Evolutionary conservation across 2,888 invertebrate genomes (phyloP), one percentile per base, ranked within the genome.

Genomic region (Parnassius apollo): DNA sequence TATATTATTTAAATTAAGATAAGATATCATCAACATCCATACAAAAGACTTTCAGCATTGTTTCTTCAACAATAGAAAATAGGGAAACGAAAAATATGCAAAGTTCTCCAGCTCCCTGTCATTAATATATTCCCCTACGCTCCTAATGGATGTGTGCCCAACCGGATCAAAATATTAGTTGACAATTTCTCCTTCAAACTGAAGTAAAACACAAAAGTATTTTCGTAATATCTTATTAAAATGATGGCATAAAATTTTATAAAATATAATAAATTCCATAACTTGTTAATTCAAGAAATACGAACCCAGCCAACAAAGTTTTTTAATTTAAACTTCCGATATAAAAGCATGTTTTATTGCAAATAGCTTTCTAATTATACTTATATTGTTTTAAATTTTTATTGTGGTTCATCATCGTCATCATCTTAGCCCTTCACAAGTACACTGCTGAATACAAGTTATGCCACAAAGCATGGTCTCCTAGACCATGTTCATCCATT

Each of bases 1-100:
- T 25, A 25, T 25, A 25, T 25, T 25, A n/a, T n/a, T 4, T 46
- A 46, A 46, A n/a, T 11, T 10, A 12, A 46, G 46, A 46, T 46
- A 12, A 46, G 46, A 46, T 25, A 25, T 25, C 25, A 25, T 25
- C 25, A 25, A 25, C 25, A 25, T 25, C 2, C 46, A 12, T 25
- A 25, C 1, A 12, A 12, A 46, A 46, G 7, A 13, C 48, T 13
- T 13, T 48, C 8, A 13, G 1, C 48, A 48, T 48, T 48, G 13
- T 48, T 51, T 51, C 25, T 51, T 51, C 11, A 51, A 22, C 51
- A 25, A 51, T 11, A 51, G 22, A 51, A 25, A 51, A 51, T 22
- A 9, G 50, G 50, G 11, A 22, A n/a, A 51, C 3, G 7, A 18
- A 22, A 51, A 22, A 22, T 51, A 22, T 25, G 10, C 18, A 51